Evolutionary conservation across 2,797 vertebrate species (phyloP).

Genomic region (Eospalax fontanierii): DNA sequence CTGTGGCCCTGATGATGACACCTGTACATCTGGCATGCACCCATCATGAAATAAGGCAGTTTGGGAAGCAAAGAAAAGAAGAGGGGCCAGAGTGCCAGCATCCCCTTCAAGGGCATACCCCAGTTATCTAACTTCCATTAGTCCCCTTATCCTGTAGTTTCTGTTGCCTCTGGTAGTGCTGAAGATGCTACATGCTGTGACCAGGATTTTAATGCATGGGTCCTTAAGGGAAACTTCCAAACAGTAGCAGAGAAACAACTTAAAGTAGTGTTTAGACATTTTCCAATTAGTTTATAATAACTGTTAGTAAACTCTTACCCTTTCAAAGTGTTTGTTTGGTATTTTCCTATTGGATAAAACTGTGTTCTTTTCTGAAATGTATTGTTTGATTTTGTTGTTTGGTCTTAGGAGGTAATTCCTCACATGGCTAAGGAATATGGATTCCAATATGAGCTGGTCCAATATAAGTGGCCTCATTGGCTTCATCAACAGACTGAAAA

Average conservation of each 20-base stretch:
- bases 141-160: neutral
- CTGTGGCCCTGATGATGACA: neutral
- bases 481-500: constrained; percentile 98
- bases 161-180: too few relatives aligned
- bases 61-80: neutral
- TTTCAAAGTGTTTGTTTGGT: neutral
- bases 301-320: constrained; percentile 25
- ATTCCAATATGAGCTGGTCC: constrained; percentile 97
- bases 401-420: constrained; percentile 94
- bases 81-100: too few relatives aligned
- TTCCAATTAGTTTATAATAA: neutral
- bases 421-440: constrained; percentile 95
- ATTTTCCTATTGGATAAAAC: constrained; percentile 34
- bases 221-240: neutral
- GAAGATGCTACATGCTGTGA: neutral
- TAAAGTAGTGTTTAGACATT: neutral
- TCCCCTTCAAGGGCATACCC: neutral
- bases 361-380: neutral
- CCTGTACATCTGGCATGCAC: too few relatives aligned
- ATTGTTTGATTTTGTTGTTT: neutral
- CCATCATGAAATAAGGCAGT: neutral
- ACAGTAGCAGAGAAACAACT: neutral
- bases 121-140: too few relatives aligned
- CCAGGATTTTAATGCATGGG: neutral
- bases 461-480: constrained; percentile 98